Evolutionary conservation across 1,140 invertebrate genomes (phyloP).

Genomic region (Papilio helenus): DNA sequence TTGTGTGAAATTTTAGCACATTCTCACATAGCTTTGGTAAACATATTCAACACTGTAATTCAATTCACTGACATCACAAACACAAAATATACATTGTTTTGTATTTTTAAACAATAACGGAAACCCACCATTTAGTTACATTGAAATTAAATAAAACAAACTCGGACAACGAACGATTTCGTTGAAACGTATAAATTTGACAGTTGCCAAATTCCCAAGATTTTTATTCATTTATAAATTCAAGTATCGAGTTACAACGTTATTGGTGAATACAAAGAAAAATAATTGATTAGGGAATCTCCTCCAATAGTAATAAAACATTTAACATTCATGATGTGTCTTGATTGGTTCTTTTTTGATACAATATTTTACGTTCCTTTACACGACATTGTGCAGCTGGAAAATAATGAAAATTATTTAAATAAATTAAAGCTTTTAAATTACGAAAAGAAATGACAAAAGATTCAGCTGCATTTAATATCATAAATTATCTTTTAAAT

Average conservation of each 20-base stretch:
- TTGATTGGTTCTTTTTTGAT: slow-evolving; percentile 58
- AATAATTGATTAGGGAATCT: slow-evolving; percentile 50
- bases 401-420: background rate
- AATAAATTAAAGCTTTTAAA: background rate
- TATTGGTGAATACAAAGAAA: slow-evolving; percentile 54
- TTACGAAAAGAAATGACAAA: background rate
- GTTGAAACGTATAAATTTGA: slow-evolving; percentile 65
- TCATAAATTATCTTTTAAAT: background rate
- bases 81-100: slow-evolving; percentile 46
- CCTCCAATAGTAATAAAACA: slow-evolving; percentile 70
- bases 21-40: slow-evolving; percentile 59
- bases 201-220: slow-evolving; percentile 60
- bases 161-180: slow-evolving; percentile 58
- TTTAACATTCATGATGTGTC: slow-evolving; percentile 59
- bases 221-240: slow-evolving; percentile 41
- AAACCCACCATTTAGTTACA: slow-evolving; percentile 30
- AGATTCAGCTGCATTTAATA: background rate
- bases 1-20: slow-evolving; percentile 76
- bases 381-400: slow-evolving; percentile 26
- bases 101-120: slow-evolving; percentile 27
- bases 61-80: slow-evolving; percentile 49
- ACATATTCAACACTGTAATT: slow-evolving; percentile 54
- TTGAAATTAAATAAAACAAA: slow-evolving; percentile 54
- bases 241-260: slow-evolving; percentile 35
- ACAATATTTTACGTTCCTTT: slow-evolving; percentile 46